Percentiles rank a stretch among this genome's conserved stretches.
Conservation (phyloP, 2,113 vertebrate genomes). For the Piaya cayana region DNA sequence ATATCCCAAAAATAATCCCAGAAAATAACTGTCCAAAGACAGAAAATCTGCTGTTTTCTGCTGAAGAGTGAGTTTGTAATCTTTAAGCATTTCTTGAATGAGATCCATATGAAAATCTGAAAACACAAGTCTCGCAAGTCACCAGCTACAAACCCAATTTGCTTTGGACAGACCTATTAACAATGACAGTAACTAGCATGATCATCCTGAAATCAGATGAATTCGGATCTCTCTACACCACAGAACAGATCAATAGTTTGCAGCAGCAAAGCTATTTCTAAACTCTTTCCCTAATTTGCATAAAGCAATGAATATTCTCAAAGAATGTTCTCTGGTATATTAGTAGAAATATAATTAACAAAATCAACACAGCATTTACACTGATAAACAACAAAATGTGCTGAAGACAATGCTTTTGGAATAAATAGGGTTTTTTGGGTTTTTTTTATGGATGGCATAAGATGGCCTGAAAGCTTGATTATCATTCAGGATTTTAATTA, state of each 20-base stretch:
- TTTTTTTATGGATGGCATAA: not conserved
- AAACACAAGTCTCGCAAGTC: not conserved
- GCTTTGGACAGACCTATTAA: not conserved
- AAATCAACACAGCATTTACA: constrained; percentile 38
- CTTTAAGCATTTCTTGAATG: not conserved
- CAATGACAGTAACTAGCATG: not conserved
- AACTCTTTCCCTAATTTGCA: not conserved
- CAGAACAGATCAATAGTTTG: not conserved
- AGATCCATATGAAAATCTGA: not conserved
- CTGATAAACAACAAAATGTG: constrained; percentile 24
- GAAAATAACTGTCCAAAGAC: not conserved
- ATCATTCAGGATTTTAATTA: constrained; percentile 30
- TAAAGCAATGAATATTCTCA: constrained; percentile 28
- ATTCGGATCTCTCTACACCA: not conserved
- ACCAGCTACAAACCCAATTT: not conserved
- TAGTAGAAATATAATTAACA: constrained; percentile 34
- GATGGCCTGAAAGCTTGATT: constrained; percentile 12
- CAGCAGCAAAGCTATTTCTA: not conserved
- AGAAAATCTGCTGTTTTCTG: not conserved
- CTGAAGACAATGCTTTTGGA: constrained; percentile 11
- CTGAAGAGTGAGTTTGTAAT: not conserved
- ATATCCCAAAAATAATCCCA: not conserved
- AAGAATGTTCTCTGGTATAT: not conserved
- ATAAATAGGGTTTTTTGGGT: not conserved
- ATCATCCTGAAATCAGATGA: not conserved